A percentile compares a stretch with the other conserved stretches of the same genome.
phyloP scores from a whole-genome alignment of 2,113 vertebrate species.

The Chunga burmeisteri region DNA sequence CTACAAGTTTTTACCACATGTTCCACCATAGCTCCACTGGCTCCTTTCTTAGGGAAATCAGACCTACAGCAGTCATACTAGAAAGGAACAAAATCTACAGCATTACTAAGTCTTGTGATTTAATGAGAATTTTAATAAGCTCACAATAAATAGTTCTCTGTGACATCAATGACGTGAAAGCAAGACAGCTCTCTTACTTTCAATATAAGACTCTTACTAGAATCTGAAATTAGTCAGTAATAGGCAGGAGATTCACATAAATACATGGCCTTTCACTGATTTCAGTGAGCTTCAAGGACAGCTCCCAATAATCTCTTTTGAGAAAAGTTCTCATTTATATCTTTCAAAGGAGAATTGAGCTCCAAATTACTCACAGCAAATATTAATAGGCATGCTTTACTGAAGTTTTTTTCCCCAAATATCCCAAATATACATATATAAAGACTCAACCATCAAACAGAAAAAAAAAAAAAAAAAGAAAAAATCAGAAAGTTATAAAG shows the following conservation, averaged over 20 bases:
- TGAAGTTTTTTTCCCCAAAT: background rate
- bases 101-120: background rate
- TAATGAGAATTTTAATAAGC: slow-evolving; percentile 11
- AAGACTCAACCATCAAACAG: background rate
- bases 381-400: background rate
- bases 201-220: background rate
- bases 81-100: background rate
- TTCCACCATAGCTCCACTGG: background rate
- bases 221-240: background rate
- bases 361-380: background rate
- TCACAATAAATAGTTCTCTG: background rate
- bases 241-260: background rate
- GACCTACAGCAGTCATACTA: background rate
- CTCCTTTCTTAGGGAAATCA: background rate
- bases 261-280: background rate
- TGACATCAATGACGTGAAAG: background rate
- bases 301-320: background rate
- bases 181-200: background rate
- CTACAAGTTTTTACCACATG: background rate
- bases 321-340: background rate
- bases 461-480: background rate
- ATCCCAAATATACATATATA: background rate
- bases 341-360: background rate
- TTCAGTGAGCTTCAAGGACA: background rate
- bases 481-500: background rate